These are phyloP conservation scores for Mesopsocus fuscifrons DNA, from an alignment of 2,888 invertebrate species.

Conservation along the genomic window DNA sequence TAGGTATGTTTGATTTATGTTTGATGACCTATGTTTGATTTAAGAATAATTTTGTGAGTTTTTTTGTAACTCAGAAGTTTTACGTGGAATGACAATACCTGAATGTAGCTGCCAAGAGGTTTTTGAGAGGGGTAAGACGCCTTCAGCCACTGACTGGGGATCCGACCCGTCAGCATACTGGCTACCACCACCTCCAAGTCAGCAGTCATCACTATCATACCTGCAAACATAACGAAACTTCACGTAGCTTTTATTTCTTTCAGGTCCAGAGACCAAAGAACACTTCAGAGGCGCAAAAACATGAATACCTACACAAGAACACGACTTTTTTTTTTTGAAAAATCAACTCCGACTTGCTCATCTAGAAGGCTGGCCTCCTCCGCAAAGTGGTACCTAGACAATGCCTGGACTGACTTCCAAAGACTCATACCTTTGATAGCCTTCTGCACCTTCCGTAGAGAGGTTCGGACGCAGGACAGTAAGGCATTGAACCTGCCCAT, in stretches of 20 bases:
- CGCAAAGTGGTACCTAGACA: too few relatives aligned
- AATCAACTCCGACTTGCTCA: too few relatives aligned
- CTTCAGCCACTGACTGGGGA: conserved; percentile 67
- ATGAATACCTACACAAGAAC: conserved; percentile 7
- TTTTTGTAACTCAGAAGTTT: conserved; percentile 16
- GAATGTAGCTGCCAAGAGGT: conserved; percentile 59
- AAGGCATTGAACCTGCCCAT: conserved; percentile 62
- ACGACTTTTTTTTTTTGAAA: too few relatives aligned
- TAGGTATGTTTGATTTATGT: too few relatives aligned
- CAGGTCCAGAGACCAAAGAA: too few relatives aligned
- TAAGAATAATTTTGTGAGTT: too few relatives aligned
- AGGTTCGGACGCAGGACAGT: conserved; percentile 48
- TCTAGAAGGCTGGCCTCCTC: too few relatives aligned
- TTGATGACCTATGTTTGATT: too few relatives aligned
- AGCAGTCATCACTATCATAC: conserved; percentile 68
- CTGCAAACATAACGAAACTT: conserved; percentile 34
- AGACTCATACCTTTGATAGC: conserved; percentile 64
- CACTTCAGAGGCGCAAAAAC: too few relatives aligned
- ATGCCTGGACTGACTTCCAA: too few relatives aligned
- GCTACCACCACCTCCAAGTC: conserved; percentile 70
- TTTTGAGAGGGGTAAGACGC: conserved; percentile 85
- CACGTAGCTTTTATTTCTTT: too few relatives aligned
- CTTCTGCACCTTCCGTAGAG: conserved; percentile 58
- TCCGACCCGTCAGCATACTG: conserved; percentile 63
- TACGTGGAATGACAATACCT: conserved; percentile 13